phyloP scores from a whole-genome alignment of 2,113 vertebrate species.

The Barnardius zonarius region DNA sequence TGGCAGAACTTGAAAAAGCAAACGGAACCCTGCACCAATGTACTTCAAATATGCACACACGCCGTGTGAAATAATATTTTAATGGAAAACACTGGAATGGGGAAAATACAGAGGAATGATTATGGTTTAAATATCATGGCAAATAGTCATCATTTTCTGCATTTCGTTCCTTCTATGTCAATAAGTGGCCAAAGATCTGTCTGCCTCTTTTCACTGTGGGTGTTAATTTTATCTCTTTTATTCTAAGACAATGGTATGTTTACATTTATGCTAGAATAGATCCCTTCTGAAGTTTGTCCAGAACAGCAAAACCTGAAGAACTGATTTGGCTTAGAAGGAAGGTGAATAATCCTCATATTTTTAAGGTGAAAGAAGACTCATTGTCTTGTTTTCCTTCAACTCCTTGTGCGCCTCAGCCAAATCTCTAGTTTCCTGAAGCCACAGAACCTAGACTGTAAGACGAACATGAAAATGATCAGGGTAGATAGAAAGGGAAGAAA shows the following conservation, averaged over 20 bases:
- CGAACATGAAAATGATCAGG: not conserved
- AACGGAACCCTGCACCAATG: not conserved
- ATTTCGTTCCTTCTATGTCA: fast-evolving
- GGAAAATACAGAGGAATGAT: not conserved
- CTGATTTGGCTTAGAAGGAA: not conserved
- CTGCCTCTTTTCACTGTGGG: not conserved
- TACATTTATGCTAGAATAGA: not conserved
- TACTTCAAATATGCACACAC: not conserved
- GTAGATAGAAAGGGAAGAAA: not conserved
- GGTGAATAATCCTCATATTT: not conserved
- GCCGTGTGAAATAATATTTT: not conserved
- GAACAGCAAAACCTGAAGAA: not conserved
- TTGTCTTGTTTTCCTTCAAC: not conserved
- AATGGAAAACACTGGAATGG: not conserved
- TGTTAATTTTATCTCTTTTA: not conserved
- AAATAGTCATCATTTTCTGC: not conserved
- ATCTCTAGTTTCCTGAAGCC: not conserved
- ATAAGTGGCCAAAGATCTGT: not conserved
- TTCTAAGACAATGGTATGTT: not conserved
- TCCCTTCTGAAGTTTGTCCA: not conserved
- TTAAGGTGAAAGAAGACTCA: not conserved
- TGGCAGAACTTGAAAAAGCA: not conserved
- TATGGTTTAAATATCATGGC: not conserved
- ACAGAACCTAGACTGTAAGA: not conserved
- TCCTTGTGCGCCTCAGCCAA: not conserved